These are phyloP conservation scores for Vicugna pacos DNA, from an alignment of 2,113 vertebrate genomes.

Conservation along the genomic window DNA sequence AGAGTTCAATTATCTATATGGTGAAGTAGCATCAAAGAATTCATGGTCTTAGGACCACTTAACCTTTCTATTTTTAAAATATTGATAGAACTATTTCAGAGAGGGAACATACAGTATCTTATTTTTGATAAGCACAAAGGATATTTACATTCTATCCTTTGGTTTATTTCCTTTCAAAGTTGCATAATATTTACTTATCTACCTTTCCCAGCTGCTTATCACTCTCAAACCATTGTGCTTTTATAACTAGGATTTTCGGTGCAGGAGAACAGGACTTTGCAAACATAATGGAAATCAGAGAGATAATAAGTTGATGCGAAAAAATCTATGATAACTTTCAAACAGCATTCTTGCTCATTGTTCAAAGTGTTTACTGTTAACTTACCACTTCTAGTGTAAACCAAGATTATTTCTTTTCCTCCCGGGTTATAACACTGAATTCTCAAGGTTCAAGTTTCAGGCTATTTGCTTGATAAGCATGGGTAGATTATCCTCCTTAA, in stretches of 20 bases:
- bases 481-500: conserved; percentile 29
- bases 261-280: conserved; percentile 37
- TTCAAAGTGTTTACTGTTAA: background rate
- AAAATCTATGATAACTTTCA: conserved; percentile 6
- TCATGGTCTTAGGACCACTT: background rate
- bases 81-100: conserved; percentile 35
- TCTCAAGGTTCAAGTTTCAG: conserved; percentile 57
- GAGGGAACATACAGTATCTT: conserved; percentile 5
- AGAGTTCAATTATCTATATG: background rate
- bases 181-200: conserved; percentile 45
- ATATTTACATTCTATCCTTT: conserved; percentile 35
- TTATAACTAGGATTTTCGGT: background rate
- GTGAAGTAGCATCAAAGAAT: background rate
- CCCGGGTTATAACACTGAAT: background rate
- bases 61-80: conserved; percentile 12
- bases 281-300: conserved; percentile 13
- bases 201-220: background rate
- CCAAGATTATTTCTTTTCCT: conserved; percentile 41
- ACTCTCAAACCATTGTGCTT: background rate
- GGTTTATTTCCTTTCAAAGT: conserved; percentile 33
- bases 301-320: background rate
- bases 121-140: conserved; percentile 24
- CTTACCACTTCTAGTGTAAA: conserved; percentile 37
- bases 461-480: background rate
- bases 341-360: conserved; percentile 34